These are phyloP conservation scores for Gracilinanus agilis DNA, from an alignment of 2,113 vertebrate species.

Conservation along the genomic window DNA sequence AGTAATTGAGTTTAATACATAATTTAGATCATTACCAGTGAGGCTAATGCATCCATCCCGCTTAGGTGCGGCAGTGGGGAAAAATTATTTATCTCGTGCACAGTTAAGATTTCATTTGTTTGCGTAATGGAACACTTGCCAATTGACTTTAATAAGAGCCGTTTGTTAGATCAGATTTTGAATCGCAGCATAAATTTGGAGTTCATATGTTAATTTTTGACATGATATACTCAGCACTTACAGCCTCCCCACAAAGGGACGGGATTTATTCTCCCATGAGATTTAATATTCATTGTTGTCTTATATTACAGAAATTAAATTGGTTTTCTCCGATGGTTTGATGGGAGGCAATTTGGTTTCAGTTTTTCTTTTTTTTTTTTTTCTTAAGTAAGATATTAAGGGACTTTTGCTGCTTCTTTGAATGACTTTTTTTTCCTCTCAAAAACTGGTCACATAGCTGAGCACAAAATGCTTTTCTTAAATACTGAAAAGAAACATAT, in stretches of 20 bases:
- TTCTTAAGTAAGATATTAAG: background rate
- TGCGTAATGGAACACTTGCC: slow-evolving; percentile 79
- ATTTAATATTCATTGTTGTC: slow-evolving; percentile 45
- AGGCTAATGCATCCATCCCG: slow-evolving; percentile 79
- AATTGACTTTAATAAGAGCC: slow-evolving; percentile 82
- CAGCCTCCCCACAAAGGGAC: slow-evolving; percentile 51
- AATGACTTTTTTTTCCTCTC: slow-evolving; percentile 12
- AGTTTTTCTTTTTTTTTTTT: slow-evolving; percentile 49
- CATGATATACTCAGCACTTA: slow-evolving; percentile 52
- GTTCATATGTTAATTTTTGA: slow-evolving; percentile 79
- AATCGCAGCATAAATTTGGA: slow-evolving; percentile 73
- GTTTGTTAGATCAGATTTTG: slow-evolving; percentile 83
- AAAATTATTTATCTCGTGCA: slow-evolving; percentile 81
- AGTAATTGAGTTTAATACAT: slow-evolving; percentile 87
- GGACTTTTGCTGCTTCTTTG: background rate
- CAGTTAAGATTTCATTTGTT: slow-evolving; percentile 81
- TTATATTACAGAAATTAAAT: slow-evolving; percentile 69
- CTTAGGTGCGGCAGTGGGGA: slow-evolving; percentile 78
- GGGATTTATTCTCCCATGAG: slow-evolving; percentile 70
- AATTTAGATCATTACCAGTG: slow-evolving; percentile 82
- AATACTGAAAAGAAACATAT: background rate
- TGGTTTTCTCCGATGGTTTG: slow-evolving; percentile 52
- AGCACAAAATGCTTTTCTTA: slow-evolving; percentile 13
- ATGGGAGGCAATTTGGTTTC: slow-evolving; percentile 51
- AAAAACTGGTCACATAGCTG: background rate